A percentile compares a stretch with the other conserved stretches of the same genome.
Evolutionary conservation across 2,888 invertebrate genomes (phyloP).

Genomic region (Hemicrepidius hirtus): DNA sequence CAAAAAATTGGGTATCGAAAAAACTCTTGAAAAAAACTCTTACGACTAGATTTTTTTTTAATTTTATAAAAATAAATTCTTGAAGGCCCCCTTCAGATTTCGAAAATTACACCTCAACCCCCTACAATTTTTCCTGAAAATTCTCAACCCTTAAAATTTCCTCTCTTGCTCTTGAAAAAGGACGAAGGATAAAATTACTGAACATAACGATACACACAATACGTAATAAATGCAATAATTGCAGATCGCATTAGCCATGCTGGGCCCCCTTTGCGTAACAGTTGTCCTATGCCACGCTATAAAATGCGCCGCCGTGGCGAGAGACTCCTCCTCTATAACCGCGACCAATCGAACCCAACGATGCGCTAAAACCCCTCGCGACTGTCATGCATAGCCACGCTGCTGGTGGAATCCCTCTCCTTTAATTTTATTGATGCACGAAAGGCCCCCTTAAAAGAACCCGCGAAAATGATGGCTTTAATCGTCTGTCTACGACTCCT

Average conservation of each 20-base stretch:
- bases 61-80: too few species aligned
- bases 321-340: constrained; percentile 41
- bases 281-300: neutral
- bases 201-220: neutral
- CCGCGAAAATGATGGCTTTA: neutral
- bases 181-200: too few species aligned
- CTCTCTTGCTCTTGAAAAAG: too few species aligned
- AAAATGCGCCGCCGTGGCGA: constrained; percentile 36
- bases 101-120: too few species aligned
- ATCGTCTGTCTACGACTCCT: constrained; percentile 5
- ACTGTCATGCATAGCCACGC: constrained; percentile 31
- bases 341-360: constrained; percentile 44
- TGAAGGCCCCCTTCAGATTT: too few species aligned
- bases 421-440: constrained; percentile 44
- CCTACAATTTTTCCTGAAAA: too few species aligned
- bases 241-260: constrained; percentile 11
- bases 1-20: too few species aligned
- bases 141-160: too few species aligned
- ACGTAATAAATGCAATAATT: neutral
- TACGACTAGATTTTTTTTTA: too few species aligned
- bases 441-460: constrained; percentile 10
- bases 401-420: constrained; percentile 37
- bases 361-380: constrained; percentile 41
- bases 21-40: too few species aligned
- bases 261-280: neutral